These are phyloP conservation scores for Pheosia gnoma DNA, from an alignment of 2,888 invertebrate genomes.

Conservation along the genomic window DNA sequence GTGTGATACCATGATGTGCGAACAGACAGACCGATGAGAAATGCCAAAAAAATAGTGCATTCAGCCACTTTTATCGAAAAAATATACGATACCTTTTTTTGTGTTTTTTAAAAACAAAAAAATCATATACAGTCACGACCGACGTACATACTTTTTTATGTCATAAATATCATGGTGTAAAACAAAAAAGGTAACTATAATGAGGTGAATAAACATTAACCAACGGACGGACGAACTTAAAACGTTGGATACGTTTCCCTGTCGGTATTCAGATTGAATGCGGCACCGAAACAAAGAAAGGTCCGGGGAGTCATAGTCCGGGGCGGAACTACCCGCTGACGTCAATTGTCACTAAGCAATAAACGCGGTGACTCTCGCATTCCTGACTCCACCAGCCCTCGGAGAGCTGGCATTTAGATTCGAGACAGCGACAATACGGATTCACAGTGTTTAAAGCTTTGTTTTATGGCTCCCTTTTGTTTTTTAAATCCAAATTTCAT, in stretches of 20 bases:
- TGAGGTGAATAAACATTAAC: not conserved
- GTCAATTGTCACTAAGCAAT: slow-evolving; percentile 73
- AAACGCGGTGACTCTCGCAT: slow-evolving; percentile 73
- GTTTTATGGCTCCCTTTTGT: not conserved
- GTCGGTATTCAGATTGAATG: slow-evolving; percentile 35
- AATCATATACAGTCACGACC: no score
- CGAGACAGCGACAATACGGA: slow-evolving; percentile 25
- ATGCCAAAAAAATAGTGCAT: no score
- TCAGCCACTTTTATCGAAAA: no score
- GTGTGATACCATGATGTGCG: no score
- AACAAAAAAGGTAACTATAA: no score
- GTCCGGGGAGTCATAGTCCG: slow-evolving; percentile 8
- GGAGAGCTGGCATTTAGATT: slow-evolving; percentile 27
- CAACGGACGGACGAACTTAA: not conserved
- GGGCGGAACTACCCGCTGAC: slow-evolving; percentile 45
- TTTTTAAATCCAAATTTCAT: slow-evolving; percentile 4
- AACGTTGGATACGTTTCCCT: slow-evolving; percentile 1
- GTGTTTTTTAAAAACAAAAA: no score
- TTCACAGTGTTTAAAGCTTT: not conserved
- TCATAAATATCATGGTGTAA: no score
- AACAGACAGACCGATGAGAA: no score
- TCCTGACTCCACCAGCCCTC: slow-evolving; percentile 45
- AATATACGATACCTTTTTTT: no score
- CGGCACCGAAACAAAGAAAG: slow-evolving; percentile 34
- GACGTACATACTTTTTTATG: no score